Evolutionary conservation across 2,888 invertebrate genomes (phyloP), one percentile per base, ranked within the genome.

Genomic region (Drosophila neonasuta): DNA sequence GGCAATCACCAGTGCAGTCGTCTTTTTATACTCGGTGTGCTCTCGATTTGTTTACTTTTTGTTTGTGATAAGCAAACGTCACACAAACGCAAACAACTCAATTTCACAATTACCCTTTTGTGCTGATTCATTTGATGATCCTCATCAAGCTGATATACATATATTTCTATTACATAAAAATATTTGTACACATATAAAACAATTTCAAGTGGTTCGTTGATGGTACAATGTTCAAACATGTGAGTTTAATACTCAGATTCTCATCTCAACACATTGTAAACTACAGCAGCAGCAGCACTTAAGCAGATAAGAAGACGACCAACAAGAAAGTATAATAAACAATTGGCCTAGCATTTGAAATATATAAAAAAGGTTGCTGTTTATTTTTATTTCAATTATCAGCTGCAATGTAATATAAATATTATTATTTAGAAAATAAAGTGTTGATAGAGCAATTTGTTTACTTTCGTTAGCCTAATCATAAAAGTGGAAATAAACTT

Each of bases 41-140:
- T 46, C 51, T 41, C 13, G 10, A 13, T 51, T 39, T 41, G 51
- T 29, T 51, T 39, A 13, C 13, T 41, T 39, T 24, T 15, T 24
- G 13, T 29, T 34, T 8, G 8, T 52, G 56, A 56, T 63, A 57
- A 66, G 36, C 17, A 9, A 42, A 11, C 42, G 57, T 57, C 57
- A 57, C 17, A 48, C 32, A 32, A 32, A 10, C 32, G 32, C 17
- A 49, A 49, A 50, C 58, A 58, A 42, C 3, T 7, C 11, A 34
- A 44, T 42, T 54, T 59, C 11, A 29, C 50, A 48, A 57, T 13
- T 48, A 29, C 34, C 11, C 10, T 15, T 36, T 56, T 29, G 20
- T 48, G 49, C 32, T 17, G 55, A 44, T 32, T 32, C 24, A 39
- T 11, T 17, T 41, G 39, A 30, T 57, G 10, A 41, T 41, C 9